phyloP scores from a whole-genome alignment of 2,113 vertebrate species.

The Pseudopipra pipra region DNA sequence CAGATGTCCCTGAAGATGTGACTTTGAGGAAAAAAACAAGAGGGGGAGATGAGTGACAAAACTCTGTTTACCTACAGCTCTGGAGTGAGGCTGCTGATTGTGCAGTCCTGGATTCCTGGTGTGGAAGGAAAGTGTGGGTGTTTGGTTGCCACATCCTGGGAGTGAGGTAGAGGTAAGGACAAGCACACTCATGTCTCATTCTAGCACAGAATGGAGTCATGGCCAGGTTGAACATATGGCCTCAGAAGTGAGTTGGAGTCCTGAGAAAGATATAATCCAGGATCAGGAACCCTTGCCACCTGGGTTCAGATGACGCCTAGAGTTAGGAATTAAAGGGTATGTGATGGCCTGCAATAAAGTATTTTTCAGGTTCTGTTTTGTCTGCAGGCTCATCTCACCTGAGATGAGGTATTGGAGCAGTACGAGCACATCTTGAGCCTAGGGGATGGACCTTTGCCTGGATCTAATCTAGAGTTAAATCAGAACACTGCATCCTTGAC shows the following conservation, averaged over 20 bases:
- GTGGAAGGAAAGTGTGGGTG: background rate
- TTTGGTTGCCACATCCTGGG: background rate
- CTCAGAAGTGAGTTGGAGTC: background rate
- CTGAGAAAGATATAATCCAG: background rate
- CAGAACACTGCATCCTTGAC: background rate
- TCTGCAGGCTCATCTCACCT: background rate
- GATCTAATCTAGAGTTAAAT: background rate
- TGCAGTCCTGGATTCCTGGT: background rate
- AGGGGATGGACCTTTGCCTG: background rate
- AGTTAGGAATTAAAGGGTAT: background rate
- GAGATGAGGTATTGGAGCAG: background rate
- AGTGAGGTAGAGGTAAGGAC: background rate
- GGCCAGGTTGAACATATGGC: background rate
- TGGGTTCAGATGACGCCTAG: background rate
- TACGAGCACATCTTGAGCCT: background rate
- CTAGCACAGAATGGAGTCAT: background rate
- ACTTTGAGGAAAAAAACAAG: background rate
- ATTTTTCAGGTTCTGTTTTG: background rate
- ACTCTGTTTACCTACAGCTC: background rate
- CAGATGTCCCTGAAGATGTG: background rate
- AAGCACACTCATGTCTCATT: fast-evolving
- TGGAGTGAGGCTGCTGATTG: fast-evolving
- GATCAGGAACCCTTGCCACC: background rate
- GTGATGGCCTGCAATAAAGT: background rate
- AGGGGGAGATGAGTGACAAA: background rate